Percentiles rank a stretch among this genome's conserved stretches.
Conservation (phyloP, 2,888 invertebrate genomes). For the Ypsolopha scabrella region DNA sequence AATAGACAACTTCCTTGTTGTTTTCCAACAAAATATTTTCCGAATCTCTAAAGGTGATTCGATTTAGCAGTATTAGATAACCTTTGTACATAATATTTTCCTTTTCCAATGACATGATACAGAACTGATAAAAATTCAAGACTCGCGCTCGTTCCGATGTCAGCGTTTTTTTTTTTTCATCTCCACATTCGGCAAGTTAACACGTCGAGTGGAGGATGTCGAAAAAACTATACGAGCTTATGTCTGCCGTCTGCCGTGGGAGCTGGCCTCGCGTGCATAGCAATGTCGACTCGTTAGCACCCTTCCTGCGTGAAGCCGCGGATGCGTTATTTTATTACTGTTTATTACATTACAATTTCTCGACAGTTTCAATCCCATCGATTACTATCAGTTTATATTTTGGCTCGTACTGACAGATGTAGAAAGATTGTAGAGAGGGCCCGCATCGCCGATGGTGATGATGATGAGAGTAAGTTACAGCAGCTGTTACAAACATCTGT, state of each 20-base stretch:
- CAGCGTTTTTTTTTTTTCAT: conserved; percentile 29
- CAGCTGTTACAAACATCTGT: too few species aligned
- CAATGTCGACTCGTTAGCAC: conserved; percentile 25
- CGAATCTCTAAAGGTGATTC: too few species aligned
- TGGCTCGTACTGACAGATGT: too few species aligned
- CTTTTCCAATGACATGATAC: background rate
- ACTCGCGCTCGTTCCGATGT: conserved; percentile 25
- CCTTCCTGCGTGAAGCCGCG: background rate
- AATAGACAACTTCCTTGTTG: background rate
- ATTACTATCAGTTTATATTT: too few species aligned
- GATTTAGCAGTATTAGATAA: background rate
- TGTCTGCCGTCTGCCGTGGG: conserved; percentile 5
- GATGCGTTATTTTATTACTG: background rate
- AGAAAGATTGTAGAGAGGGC: too few species aligned
- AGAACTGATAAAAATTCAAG: conserved; percentile 36
- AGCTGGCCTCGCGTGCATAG: conserved; percentile 29
- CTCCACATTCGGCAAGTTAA: conserved; percentile 38
- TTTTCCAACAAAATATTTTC: too few species aligned
- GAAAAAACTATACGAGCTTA: conserved; percentile 30
- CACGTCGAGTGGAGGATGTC: conserved; percentile 41
- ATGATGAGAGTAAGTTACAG: too few species aligned
- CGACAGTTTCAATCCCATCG: too few species aligned
- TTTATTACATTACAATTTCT: background rate
- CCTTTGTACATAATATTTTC: background rate
- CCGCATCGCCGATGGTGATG: too few species aligned